Base-by-base conservation (phyloP, 2,113 vertebrate species). In the Myotis brandtii region DNA sequence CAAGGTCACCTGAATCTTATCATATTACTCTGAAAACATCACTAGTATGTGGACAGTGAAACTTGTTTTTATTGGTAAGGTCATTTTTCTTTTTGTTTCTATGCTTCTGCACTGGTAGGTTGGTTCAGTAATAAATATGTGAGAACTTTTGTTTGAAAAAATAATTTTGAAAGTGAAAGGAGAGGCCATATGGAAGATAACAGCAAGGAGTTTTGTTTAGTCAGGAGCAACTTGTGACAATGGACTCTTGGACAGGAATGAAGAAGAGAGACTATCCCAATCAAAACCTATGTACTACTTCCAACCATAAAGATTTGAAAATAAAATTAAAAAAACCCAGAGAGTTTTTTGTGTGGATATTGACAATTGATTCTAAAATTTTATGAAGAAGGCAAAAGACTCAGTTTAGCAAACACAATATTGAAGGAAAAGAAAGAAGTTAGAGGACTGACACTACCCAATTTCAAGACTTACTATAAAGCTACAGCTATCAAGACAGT, bases 161-260 rank as follows among this genome's bases (percentile, higher is more conserved):
- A 69, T 48, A 34, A 73, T 56, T 93, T 89, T 96, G 76, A 82
- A 96, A 50, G 9, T 32, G 34, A 85, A 96, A 86, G 64, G 34
- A 94, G 67, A 59, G 18, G 5, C 10, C 23, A 46, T 4, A 14
- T 52, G 48, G 67, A 82, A 88, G 70, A 91, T 3, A 88, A 40
- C 32, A 86, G n/a, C 20, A 79, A 54, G 23, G 25, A 86, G 25
- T 85, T 89, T 75, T 92, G 34, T 50, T 77, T 82, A 84, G 37
- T n/a, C 20, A 59, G 59, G 27, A 70, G 34, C 40, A 82, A 89
- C 23, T 46, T 56, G 27, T 87, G 16, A 21, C 25, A 84, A 27
- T 48, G 21, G 23, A 30, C n/a, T 76, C 18, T 90, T 34, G 43
- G 46, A 70, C 6, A 83, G 34, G 34, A 77, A 83, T 83, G 50